Percentiles rank a stretch among this genome's conserved stretches.
Conservation (phyloP, 2,888 invertebrate genomes). For the Synergus japonicus region DNA sequence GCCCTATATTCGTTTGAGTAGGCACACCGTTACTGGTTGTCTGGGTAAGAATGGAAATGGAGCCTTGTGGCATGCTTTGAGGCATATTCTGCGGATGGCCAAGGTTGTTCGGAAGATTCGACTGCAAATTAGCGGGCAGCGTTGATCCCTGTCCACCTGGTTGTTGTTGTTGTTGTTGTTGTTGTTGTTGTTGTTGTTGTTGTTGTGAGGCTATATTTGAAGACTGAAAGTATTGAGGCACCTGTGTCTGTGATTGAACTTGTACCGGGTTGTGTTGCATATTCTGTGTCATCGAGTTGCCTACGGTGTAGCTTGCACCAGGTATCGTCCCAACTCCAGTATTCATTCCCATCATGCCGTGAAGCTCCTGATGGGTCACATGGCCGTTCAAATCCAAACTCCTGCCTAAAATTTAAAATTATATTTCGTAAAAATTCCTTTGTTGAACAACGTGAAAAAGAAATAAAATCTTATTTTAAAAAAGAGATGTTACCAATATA, state of each 20-base stretch:
- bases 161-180: constrained; percentile 60
- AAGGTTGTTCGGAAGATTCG: constrained; percentile 79
- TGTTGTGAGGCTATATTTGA: constrained; percentile 24
- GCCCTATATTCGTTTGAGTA: constrained; percentile 66
- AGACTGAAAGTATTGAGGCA: constrained; percentile 57
- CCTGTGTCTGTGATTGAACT: constrained; percentile 75
- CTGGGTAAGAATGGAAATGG: constrained; percentile 81
- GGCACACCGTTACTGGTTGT: constrained; percentile 71
- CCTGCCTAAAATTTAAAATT: constrained; percentile 44
- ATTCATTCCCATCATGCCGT: constrained; percentile 56
- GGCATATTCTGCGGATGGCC: constrained; percentile 80
- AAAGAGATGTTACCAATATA: too few relatives aligned
- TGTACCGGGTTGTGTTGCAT: constrained; percentile 79
- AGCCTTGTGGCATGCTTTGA: constrained; percentile 76
- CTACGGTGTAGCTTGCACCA: constrained; percentile 79
- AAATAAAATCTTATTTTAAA: too few relatives aligned
- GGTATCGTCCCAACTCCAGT: constrained; percentile 77
- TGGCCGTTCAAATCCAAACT: constrained; percentile 71
- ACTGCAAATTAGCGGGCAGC: constrained; percentile 81
- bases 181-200: too few relatives aligned
- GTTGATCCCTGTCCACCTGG: constrained; percentile 79
- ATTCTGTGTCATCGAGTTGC: constrained; percentile 67
- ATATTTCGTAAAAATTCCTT: background rate
- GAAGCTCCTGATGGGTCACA: constrained; percentile 67
- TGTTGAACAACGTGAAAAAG: background rate